phyloP scores from a whole-genome alignment of 53 echinoderm and acorn worm genomes.

The Echinarachnius parma region DNA sequence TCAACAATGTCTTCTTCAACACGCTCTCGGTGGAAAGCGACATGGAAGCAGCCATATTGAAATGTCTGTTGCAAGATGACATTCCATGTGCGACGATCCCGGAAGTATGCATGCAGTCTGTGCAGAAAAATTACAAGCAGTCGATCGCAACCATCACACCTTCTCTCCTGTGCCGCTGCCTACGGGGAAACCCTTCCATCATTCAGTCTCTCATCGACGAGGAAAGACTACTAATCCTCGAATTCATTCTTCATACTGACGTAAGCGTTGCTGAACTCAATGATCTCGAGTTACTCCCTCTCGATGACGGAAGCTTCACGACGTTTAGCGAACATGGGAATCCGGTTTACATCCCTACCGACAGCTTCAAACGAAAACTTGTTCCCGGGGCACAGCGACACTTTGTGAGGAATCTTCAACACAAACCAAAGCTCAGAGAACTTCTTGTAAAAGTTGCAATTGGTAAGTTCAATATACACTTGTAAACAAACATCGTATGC shows the following conservation, averaged over 20 bases:
- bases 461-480: too few species aligned
- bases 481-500: too few species aligned
- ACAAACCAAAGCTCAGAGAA: too few species aligned
- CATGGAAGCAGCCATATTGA: slow-evolving; percentile 7
- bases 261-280: neutral
- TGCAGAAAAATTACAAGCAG: neutral
- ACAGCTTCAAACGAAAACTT: slow-evolving; percentile 6
- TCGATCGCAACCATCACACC: neutral
- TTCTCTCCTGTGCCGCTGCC: slow-evolving; percentile 6
- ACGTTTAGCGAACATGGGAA: neutral
- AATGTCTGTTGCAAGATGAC: neutral
- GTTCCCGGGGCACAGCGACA: neutral
- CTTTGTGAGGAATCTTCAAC: slow-evolving; percentile 22
- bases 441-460: too few species aligned
- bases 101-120: neutral
- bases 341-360: slow-evolving; percentile 18
- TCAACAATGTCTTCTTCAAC: slow-evolving; percentile 27
- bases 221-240: slow-evolving; percentile 22
- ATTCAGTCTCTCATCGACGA: neutral
- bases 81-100: slow-evolving; percentile 28
- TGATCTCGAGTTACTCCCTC: slow-evolving; percentile 8
- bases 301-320: slow-evolving; percentile 11
- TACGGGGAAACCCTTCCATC: slow-evolving; percentile 7
- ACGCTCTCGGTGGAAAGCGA: slow-evolving; percentile 2
- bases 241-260: neutral